Percentiles rank a stretch among this genome's conserved stretches.
Conservation (phyloP, 37 sponge, comb jelly and placozoan genomes). For the Hexactinellida sp. region DNA sequence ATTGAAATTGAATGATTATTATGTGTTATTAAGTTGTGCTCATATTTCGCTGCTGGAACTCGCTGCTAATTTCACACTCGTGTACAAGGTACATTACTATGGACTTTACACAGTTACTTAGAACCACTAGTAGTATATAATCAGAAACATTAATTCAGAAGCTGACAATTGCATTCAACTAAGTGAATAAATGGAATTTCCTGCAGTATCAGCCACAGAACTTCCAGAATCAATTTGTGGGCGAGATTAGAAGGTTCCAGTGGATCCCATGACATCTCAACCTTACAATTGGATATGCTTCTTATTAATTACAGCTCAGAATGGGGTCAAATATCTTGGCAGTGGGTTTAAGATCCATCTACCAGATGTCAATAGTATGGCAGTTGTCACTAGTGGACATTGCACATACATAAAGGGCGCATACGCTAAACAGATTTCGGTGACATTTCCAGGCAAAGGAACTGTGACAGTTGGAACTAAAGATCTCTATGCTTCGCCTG, state of each 20-base stretch:
- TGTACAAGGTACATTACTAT: too few species aligned
- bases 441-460: not conserved
- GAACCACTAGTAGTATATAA: too few species aligned
- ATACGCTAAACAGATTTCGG: not conserved
- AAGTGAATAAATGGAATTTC: too few species aligned
- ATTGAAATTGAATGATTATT: too few species aligned
- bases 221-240: not conserved
- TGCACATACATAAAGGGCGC: not conserved
- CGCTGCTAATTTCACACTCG: too few species aligned
- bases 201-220: not conserved
- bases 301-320: not conserved
- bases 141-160: too few species aligned
- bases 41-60: too few species aligned
- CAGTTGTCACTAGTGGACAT: not conserved
- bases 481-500: not conserved
- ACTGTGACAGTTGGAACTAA: not conserved
- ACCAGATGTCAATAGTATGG: not conserved
- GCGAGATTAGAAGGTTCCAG: not conserved
- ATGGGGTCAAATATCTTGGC: not conserved
- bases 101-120: too few species aligned
- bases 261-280: conserved; percentile 2
- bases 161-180: too few species aligned
- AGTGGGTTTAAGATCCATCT: not conserved
- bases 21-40: too few species aligned
- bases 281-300: not conserved